Evolutionary conservation across 2,888 invertebrate species (phyloP).

Genomic region (Germaria angustata): DNA sequence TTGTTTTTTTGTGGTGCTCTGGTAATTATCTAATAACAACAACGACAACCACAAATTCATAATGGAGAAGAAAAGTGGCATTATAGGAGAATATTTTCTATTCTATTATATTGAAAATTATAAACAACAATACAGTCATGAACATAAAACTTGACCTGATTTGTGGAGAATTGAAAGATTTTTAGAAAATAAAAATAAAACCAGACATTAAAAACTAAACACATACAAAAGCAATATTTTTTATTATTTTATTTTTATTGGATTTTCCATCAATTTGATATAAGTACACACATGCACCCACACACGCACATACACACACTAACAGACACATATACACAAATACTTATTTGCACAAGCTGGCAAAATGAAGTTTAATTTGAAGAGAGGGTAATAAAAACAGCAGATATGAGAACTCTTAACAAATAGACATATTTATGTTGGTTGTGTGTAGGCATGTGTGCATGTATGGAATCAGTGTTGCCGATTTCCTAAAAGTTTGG

Average conservation of each 20-base stretch:
- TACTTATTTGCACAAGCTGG: not conserved
- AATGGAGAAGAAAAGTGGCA: not conserved
- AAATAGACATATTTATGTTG: not conserved
- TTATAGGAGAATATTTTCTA: constrained; percentile 10
- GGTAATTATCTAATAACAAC: not conserved
- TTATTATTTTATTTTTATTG: constrained; percentile 22
- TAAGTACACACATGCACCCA: not conserved
- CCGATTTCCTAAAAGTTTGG: too few species aligned
- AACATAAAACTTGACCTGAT: constrained; percentile 58
- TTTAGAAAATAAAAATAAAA: constrained; percentile 48
- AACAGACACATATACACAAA: not conserved
- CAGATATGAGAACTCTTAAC: not conserved
- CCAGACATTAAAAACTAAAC: constrained; percentile 40
- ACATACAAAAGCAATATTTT: too few species aligned
- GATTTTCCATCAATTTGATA: constrained; percentile 28
- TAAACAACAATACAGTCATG: constrained; percentile 24
- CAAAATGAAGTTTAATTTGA: constrained; percentile 28
- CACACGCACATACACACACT: not conserved
- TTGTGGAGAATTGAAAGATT: constrained; percentile 45
- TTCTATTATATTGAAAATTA: not conserved
- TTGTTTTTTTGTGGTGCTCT: not conserved
- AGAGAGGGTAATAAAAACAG: not conserved
- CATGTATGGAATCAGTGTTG: not conserved
- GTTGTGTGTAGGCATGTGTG: not conserved
- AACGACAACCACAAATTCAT: not conserved